Conservation (phyloP, 2,113 vertebrate species). For the Symphodus melops region DNA sequence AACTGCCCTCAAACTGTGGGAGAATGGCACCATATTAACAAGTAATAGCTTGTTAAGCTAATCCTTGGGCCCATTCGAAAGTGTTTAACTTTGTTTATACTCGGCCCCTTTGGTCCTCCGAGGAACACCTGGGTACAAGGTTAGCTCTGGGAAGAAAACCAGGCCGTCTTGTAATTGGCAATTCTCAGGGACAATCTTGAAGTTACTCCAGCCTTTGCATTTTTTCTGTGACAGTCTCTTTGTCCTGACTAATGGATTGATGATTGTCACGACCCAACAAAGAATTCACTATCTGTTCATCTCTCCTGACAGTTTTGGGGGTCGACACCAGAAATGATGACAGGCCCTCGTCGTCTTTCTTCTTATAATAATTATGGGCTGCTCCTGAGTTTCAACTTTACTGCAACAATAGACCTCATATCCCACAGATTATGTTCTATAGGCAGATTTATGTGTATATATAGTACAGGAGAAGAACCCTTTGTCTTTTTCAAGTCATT, state of each 20-base stretch:
- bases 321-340: conserved; percentile 46
- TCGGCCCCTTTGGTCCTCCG: conserved; percentile 36
- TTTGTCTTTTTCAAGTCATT: conserved; percentile 43
- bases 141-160: conserved; percentile 56
- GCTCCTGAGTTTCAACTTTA: conserved; percentile 55
- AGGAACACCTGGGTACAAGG: conserved; percentile 73
- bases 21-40: conserved; percentile 79
- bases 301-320: conserved; percentile 39
- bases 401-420: conserved; percentile 59
- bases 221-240: conserved; percentile 18
- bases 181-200: conserved; percentile 54
- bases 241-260: conserved; percentile 48
- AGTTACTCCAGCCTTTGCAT: conserved; percentile 45
- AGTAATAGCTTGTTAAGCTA: conserved; percentile 80
- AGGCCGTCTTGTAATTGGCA: conserved; percentile 62
- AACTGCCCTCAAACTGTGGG: conserved; percentile 78
- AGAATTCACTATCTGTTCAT: conserved; percentile 48
- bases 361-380: conserved; percentile 52
- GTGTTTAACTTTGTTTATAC: conserved; percentile 80
- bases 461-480: conserved; percentile 15
- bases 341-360: conserved; percentile 49
- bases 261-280: conserved; percentile 54
- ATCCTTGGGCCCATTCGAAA: conserved; percentile 80
- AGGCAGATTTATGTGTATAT: conserved; percentile 42
- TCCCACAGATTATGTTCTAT: conserved; percentile 42